These are phyloP conservation scores for Mesocentrotus franciscanus DNA, from an alignment of 53 echinoderm and acorn worm genomes.

Conservation along the genomic window DNA sequence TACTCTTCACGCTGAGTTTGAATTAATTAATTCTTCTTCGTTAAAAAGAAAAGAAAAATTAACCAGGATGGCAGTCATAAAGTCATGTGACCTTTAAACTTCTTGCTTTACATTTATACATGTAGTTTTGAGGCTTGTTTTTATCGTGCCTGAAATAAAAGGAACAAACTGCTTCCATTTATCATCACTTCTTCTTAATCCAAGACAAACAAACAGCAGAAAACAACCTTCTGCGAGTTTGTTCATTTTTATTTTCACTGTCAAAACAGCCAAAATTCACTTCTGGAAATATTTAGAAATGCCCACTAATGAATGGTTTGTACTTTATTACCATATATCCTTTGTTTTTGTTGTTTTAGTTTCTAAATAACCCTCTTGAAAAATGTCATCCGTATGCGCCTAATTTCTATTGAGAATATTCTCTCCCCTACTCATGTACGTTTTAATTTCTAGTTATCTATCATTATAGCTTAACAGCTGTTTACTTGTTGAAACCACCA, in stretches of 20 bases:
- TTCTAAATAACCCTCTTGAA: conserved; percentile 6
- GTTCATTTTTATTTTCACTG: not conserved
- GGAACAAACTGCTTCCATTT: not conserved
- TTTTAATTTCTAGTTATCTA: conserved; percentile 15
- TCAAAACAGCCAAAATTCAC: not conserved
- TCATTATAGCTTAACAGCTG: conserved; percentile 45
- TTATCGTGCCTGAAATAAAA: conserved; percentile 53
- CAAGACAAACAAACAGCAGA: not conserved
- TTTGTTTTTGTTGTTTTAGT: conserved; percentile 16
- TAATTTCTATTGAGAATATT: conserved; percentile 9
- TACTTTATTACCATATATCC: not conserved
- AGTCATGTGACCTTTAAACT: conserved; percentile 39
- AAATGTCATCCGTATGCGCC: conserved; percentile 13
- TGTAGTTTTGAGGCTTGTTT: conserved; percentile 50
- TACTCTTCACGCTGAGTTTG: conserved; percentile 55
- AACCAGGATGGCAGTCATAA: not conserved
- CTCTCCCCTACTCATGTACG: not conserved
- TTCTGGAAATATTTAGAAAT: not conserved
- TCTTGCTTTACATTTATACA: conserved; percentile 45
- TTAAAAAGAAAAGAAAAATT: not conserved
- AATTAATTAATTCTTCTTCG: not conserved
- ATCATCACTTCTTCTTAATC: not conserved
- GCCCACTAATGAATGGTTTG: not conserved
- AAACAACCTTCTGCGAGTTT: not conserved
- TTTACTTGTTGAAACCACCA: conserved; percentile 10